phyloP scores from a whole-genome alignment of 30 jellyfish, hydroid and myxozoan genomes.

The Turritopsis dohrnii region DNA sequence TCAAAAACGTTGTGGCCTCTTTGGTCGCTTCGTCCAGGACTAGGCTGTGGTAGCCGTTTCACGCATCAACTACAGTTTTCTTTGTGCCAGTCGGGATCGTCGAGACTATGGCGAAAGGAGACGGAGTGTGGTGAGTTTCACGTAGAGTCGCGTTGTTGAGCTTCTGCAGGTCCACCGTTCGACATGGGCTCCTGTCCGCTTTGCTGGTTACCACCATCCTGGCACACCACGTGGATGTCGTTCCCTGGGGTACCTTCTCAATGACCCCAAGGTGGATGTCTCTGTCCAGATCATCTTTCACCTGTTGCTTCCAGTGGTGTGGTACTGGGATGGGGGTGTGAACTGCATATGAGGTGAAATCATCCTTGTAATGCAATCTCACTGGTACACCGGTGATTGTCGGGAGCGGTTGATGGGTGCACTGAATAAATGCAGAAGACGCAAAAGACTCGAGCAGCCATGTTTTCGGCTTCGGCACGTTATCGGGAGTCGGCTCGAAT shows the following conservation, averaged over 20 bases:
- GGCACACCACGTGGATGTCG: slow-evolving; percentile 40
- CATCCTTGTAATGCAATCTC: slow-evolving; percentile 5
- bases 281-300: slow-evolving; percentile 32
- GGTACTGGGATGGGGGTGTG: slow-evolving; percentile 45
- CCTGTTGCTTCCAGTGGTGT: slow-evolving; percentile 38
- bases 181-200: slow-evolving; percentile 19
- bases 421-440: slow-evolving; percentile 32
- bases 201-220: slow-evolving; percentile 35
- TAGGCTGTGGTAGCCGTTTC: slow-evolving; percentile 70
- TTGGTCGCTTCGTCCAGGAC: slow-evolving; percentile 21
- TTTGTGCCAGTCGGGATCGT: slow-evolving; percentile 29
- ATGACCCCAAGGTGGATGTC: slow-evolving; percentile 31
- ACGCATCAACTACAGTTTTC: slow-evolving; percentile 62
- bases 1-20: slow-evolving; percentile 24
- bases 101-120: slow-evolving; percentile 33
- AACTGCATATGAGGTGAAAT: slow-evolving; percentile 22
- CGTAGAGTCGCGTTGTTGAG: slow-evolving; percentile 43
- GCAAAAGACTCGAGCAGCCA: slow-evolving; percentile 29
- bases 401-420: slow-evolving; percentile 47
- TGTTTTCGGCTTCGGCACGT: slow-evolving; percentile 1
- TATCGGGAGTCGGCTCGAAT: background rate
- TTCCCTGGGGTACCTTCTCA: slow-evolving; percentile 32
- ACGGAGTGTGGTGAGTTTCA: slow-evolving; percentile 62
- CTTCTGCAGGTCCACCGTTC: slow-evolving; percentile 51
- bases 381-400: slow-evolving; percentile 39